These are phyloP conservation scores for Chelidonichthys spinosus DNA, from an alignment of 2,797 vertebrate genomes.

Conservation along the genomic window DNA sequence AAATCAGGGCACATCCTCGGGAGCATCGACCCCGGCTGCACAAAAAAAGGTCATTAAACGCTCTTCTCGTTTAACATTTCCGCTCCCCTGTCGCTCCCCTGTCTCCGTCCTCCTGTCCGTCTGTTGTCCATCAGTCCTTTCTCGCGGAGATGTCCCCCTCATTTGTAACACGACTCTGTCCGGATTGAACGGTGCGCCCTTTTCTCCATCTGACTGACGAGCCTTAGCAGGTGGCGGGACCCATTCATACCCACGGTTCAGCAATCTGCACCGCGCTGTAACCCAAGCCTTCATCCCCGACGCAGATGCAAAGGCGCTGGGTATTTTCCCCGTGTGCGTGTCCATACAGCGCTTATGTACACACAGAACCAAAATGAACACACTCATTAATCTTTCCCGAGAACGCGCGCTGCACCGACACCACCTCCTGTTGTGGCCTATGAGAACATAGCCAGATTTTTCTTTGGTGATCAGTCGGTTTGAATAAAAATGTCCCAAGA, in stretches of 20 bases:
- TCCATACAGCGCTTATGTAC: conserved; percentile 51
- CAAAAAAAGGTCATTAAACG: conserved; percentile 1
- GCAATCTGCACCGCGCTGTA: conserved; percentile 73
- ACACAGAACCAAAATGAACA: conserved; percentile 48
- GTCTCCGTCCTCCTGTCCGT: conserved; percentile 15
- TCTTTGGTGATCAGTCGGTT: conserved; percentile 15
- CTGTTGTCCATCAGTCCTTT: conserved; percentile 2
- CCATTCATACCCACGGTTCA: conserved; percentile 69
- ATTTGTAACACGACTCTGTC: conserved; percentile 74
- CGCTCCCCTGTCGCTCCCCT: conserved; percentile 12
- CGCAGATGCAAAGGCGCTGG: conserved; percentile 72
- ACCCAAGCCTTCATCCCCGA: conserved; percentile 72
- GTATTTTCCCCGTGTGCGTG: conserved; percentile 51
- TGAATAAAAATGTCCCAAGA: conserved; percentile 14
- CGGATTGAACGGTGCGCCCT: conserved; percentile 59
- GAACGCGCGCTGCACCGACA: conserved; percentile 12
- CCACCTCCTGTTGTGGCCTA: conserved; percentile 12
- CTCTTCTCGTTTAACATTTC: background rate
- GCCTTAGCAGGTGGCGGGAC: conserved; percentile 78
- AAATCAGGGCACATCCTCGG: conserved; percentile 16
- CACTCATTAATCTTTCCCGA: conserved; percentile 37
- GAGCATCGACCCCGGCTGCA: background rate
- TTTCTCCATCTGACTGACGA: conserved; percentile 75
- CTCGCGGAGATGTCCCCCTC: conserved; percentile 65
- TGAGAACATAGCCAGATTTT: conserved; percentile 13